Percentiles rank a stretch among this genome's conserved stretches.
Conservation (phyloP, 2,888 invertebrate genomes). For the Lasioglossum villosulum region DNA sequence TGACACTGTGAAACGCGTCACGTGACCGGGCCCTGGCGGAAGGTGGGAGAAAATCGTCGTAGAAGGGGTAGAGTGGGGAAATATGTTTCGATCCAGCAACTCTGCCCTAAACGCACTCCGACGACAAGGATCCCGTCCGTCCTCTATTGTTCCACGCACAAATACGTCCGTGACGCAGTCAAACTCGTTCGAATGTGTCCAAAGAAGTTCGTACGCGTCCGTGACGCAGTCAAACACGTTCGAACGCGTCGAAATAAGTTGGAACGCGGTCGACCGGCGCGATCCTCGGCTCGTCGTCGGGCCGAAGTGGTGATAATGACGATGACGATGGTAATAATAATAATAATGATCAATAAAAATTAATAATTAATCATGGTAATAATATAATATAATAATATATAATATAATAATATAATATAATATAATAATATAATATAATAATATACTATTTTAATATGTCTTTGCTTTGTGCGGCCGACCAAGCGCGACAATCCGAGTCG, state of each 20-base stretch:
- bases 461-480: slow-evolving; percentile 77
- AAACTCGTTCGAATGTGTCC: no score
- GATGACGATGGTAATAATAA: slow-evolving; percentile 71
- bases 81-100: no score
- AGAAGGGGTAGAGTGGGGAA: no score
- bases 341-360: slow-evolving; percentile 61
- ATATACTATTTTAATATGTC: slow-evolving; percentile 71
- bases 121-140: slow-evolving; percentile 47
- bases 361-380: slow-evolving; percentile 65
- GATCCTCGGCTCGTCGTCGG: slow-evolving; percentile 21
- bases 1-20: no score
- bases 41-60: no score
- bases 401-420: background rate
- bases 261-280: background rate
- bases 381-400: slow-evolving; percentile 63
- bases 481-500: slow-evolving; percentile 60
- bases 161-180: background rate
- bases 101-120: slow-evolving; percentile 42
- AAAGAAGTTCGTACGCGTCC: no score
- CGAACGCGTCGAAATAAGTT: background rate
- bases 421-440: slow-evolving; percentile 31
- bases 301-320: slow-evolving; percentile 70
- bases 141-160: background rate
- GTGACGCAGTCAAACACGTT: no score
- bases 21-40: no score